phyloP scores from a whole-genome alignment of 1,140 invertebrate species.

The Sinella curviseta region DNA sequence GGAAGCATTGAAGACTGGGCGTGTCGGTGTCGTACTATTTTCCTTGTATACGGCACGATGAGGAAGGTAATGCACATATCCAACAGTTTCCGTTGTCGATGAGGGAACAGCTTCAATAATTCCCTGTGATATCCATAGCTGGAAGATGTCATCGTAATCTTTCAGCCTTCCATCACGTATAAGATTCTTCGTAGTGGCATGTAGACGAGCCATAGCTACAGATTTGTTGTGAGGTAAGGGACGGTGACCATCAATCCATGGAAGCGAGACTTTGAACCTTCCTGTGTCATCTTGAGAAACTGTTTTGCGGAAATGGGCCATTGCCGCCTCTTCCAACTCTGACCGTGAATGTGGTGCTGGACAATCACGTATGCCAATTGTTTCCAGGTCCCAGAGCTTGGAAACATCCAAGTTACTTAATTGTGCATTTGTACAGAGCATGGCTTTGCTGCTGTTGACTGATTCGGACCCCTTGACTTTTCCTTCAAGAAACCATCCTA shows the following conservation, averaged over 20 bases:
- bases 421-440: neutral
- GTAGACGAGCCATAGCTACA: neutral
- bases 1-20: conserved; percentile 5
- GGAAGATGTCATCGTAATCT: neutral
- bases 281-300: neutral
- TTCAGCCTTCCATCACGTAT: neutral
- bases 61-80: neutral
- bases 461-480: neutral
- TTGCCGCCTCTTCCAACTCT: neutral
- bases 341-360: neutral
- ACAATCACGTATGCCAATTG: neutral
- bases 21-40: neutral
- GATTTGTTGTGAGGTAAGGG: neutral
- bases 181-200: neutral
- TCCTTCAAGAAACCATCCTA: neutral
- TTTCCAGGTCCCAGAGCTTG: neutral
- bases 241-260: neutral
- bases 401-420: neutral
- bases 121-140: neutral
- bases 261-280: neutral
- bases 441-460: neutral
- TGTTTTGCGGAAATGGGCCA: neutral
- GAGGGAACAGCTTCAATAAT: neutral
- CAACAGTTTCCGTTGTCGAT: neutral
- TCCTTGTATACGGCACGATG: neutral